Evolutionary conservation across 2,113 vertebrate species (phyloP), one percentile per base, ranked within the genome.

Genomic region (Pterocles gutturalis): DNA sequence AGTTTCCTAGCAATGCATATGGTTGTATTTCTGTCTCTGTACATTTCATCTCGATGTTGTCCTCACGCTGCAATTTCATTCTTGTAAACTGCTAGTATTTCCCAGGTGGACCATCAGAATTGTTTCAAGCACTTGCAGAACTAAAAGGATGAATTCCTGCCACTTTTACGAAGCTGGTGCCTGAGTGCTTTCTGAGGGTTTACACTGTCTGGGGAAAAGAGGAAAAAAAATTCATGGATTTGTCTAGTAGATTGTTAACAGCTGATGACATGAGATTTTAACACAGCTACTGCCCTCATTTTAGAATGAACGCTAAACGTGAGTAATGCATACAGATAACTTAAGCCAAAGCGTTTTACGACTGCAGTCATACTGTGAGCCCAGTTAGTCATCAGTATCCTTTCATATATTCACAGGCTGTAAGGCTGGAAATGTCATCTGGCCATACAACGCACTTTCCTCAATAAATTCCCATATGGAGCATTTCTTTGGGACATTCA

Each of bases 351-450:
- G 49, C 10, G 21, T 33, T 46, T 72, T 22, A 48, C 26, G 75
- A 26, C 41, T 2, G 0, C 3, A 51, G 18, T 54, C 33, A 22
- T n/a, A 38, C 10, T 0, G 0, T 36, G 26, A 86, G 24, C 14
- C 21, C 43, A 4, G 53, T 11, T 58, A 53, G 13, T 26, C 33
- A 89, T 34, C 28, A 29, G 25, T 66, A 38, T 13, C 54, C 17
- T 65, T 64, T 73, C 28, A 18, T 26, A 24, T 65, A 17, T 38
- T 70, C 24, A 45, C 6, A 26, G 17, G 24, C 41, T 75, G 7
- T 31, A 48, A 70, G 21, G 28, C 66, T 86, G 49, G 45, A 77
- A 89, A 41, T 24, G 16, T 38, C 62, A 69, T 8, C 49, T 73
- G 62, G 16, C 18, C 62, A 38, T 60, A 21, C 9, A 77, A 33